Evolutionary conservation across 1,140 invertebrate genomes (phyloP), one percentile per base, ranked within the genome.

Genomic region (Scaptomyza montana): DNA sequence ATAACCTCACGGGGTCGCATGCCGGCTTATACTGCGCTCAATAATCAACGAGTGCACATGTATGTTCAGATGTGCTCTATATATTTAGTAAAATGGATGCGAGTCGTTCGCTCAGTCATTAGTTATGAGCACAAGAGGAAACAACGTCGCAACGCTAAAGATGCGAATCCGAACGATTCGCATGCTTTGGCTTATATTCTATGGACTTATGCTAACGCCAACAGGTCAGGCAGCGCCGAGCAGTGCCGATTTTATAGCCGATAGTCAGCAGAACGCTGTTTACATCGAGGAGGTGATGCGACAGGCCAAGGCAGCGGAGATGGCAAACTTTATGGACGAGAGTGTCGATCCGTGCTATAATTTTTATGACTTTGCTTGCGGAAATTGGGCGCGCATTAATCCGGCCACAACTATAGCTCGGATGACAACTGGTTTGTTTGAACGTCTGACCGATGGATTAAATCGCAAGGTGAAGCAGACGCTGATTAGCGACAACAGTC

Each of bases 291-390:
- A 1, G 1, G 21, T 77, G 41, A 59, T 81, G 43, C 77, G 73
- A 0, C 10, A 45, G 0, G 43, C 82, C 0, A 91, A 91, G 45
- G 72, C 78, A 0, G 76, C 77, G 0, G 82, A 87, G 19, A 84
- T 91, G 3, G 6, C 61, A 1, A 87, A 65, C 36, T 89, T 67
- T 6, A 90, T 95, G 92, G 92, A 95, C 75, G 74, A 69, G 16
- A 90, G 70, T 2, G 92, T 90, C 0, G 89, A 95, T 86, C 95
- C 95, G 33, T 95, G 95, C 61, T 87, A 94, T 0, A 93, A 95
- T 78, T 95, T 95, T 75, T 95, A 95, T 71, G 68, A 93, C 69
- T 95, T 94, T 53, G 92, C 93, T 0, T 96, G 95, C 69, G 95
- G 95, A 5, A 94, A 94, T 66, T 96, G 95, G 95, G 90, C 92